Conservation (phyloP, 2,113 vertebrate genomes). For the Gallinago undulata region DNA sequence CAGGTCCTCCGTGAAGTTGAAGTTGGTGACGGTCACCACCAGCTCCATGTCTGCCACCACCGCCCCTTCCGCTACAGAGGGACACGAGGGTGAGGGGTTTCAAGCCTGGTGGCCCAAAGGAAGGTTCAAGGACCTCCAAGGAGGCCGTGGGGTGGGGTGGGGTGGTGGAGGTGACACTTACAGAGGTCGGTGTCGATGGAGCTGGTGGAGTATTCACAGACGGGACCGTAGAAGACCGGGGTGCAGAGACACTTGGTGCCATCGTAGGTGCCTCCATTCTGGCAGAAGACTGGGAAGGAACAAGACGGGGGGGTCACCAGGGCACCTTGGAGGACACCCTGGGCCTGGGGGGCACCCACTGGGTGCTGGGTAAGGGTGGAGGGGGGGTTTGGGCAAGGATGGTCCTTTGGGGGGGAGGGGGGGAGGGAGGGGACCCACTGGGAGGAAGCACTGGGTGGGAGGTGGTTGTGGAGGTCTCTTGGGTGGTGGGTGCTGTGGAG, state of each 20-base stretch:
- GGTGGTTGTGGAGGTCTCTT: background rate
- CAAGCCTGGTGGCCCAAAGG: background rate
- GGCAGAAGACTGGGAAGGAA: background rate
- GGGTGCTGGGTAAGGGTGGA: fast-evolving
- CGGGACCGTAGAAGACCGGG: background rate
- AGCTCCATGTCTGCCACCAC: background rate
- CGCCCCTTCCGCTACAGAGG: background rate
- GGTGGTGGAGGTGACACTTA: background rate
- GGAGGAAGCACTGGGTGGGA: background rate
- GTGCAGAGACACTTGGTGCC: background rate
- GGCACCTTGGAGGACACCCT: background rate
- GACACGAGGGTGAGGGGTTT: background rate
- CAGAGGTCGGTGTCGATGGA: background rate
- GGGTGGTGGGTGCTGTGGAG: background rate
- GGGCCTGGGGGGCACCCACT: too few species aligned
- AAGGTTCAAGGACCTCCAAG: background rate
- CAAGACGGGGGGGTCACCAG: background rate
- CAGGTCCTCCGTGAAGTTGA: background rate
- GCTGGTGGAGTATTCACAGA: background rate
- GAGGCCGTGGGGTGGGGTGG: background rate
- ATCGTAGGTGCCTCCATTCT: background rate
- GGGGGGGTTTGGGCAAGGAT: fast-evolving
- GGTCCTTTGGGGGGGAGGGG: background rate
- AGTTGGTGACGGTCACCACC: background rate
- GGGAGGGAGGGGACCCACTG: background rate